Evolutionary conservation across 2,113 vertebrate species (phyloP).

Genomic region (Mastomys natalensis): DNA sequence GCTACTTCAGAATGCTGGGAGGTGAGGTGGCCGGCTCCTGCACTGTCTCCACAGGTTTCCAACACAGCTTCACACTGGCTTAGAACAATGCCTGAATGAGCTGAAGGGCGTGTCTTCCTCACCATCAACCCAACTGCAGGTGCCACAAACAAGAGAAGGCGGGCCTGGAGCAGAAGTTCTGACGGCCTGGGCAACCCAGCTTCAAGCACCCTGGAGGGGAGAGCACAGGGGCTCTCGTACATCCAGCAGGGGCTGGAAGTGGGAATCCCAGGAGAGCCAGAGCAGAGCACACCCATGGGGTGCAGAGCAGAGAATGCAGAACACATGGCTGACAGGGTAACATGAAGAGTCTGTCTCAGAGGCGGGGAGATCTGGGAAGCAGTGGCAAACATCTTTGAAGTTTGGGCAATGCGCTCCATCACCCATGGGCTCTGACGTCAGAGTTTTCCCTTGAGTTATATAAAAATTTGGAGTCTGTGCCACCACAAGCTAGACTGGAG

Average conservation of each 20-base stretch:
- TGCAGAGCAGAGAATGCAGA: accelerated
- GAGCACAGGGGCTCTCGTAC: accelerated
- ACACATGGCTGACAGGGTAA: not conserved
- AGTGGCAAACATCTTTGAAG: not conserved
- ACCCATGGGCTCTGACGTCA: not conserved
- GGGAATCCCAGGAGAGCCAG: not conserved
- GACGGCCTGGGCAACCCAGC: not conserved
- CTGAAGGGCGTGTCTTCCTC: too few species aligned
- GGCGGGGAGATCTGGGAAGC: not conserved
- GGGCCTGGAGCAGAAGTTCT: not conserved
- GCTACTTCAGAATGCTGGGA: not conserved
- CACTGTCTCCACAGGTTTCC: too few species aligned
- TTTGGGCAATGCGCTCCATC: not conserved
- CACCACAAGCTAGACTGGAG: not conserved
- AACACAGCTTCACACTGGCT: not conserved
- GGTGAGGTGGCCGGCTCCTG: not conserved
- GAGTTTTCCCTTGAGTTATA: not conserved
- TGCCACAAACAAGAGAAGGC: too few species aligned
- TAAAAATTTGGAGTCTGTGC: not conserved
- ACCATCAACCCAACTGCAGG: not conserved
- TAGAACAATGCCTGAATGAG: not conserved
- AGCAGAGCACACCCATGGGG: not conserved
- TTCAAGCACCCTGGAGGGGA: too few species aligned
- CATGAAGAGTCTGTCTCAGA: not conserved
- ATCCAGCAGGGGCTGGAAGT: not conserved